phyloP scores from a whole-genome alignment of 2,888 invertebrate species.

The Penaeus monodon region DNA sequence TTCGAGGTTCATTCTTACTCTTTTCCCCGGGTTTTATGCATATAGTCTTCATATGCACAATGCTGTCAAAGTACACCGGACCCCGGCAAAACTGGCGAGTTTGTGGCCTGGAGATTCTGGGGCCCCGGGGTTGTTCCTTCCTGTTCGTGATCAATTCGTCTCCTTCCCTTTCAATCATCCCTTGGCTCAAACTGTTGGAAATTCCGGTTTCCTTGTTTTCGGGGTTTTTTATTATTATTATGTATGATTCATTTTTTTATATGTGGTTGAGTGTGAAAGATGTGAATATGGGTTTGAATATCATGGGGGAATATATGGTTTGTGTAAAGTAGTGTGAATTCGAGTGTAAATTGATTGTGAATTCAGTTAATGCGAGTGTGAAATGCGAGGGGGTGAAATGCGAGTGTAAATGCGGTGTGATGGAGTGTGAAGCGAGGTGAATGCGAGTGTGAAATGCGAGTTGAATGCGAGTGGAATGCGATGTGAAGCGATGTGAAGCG shows the following conservation, averaged over 20 bases:
- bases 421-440: no score
- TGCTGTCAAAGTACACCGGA: slow-evolving; percentile 74
- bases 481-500: no score
- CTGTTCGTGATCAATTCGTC: slow-evolving; percentile 87
- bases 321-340: background rate
- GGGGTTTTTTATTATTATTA: no score
- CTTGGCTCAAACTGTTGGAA: slow-evolving; percentile 77
- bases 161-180: slow-evolving; percentile 86
- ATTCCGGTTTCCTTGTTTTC: no score
- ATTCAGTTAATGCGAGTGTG: no score
- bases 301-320: background rate
- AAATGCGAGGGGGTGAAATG: background rate
- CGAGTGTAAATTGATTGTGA: background rate
- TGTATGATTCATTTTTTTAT: no score
- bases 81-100: slow-evolving; percentile 79
- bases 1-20: background rate
- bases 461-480: no score
- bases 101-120: slow-evolving; percentile 89
- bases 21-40: slow-evolving; percentile 34
- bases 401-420: background rate
- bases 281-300: no score
- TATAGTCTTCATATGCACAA: slow-evolving; percentile 85
- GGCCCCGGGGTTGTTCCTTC: slow-evolving; percentile 84
- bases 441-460: no score
- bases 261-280: no score